Percentiles rank a stretch among this genome's conserved stretches.
Evolutionary conservation across 2,113 vertebrate species (phyloP).

Genomic region (Austrofundulus limnaeus): DNA sequence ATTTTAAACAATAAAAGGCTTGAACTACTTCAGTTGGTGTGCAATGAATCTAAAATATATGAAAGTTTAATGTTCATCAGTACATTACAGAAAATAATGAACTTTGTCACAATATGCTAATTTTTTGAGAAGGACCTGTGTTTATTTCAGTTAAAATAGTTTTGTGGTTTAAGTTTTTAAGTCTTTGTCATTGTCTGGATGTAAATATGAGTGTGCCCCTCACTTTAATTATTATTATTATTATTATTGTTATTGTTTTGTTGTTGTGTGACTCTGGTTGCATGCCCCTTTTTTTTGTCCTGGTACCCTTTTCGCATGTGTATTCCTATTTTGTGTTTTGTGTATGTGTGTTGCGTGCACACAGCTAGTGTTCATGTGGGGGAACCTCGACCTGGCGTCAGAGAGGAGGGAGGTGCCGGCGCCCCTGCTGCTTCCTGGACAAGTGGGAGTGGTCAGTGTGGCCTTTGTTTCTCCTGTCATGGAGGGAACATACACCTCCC

Average conservation of each 20-base stretch:
- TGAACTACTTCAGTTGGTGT: no score
- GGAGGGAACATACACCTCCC: slow-evolving; percentile 97
- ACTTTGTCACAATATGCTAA: no score
- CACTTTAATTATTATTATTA: no score
- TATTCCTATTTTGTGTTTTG: slow-evolving; percentile 70
- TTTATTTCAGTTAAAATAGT: slow-evolving; percentile 58
- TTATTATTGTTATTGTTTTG: slow-evolving; percentile 34
- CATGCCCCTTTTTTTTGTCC: slow-evolving; percentile 59
- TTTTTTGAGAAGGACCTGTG: no score
- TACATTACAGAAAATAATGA: no score
- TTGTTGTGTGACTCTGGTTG: slow-evolving; percentile 45
- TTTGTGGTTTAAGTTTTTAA: slow-evolving; percentile 33
- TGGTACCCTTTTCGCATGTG: slow-evolving; percentile 61
- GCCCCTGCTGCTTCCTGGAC: slow-evolving; percentile 88
- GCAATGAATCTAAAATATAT: no score
- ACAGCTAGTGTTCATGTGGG: slow-evolving; percentile 98
- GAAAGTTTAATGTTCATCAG: no score
- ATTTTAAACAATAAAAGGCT: no score
- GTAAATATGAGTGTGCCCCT: slow-evolving; percentile 20
- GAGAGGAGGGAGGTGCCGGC: slow-evolving; percentile 88
- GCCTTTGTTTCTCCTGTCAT: slow-evolving; percentile 89
- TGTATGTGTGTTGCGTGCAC: slow-evolving; percentile 67
- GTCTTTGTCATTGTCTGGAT: slow-evolving; percentile 44
- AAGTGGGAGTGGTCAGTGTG: slow-evolving; percentile 93
- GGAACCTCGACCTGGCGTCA: slow-evolving; percentile 90